These are phyloP conservation scores for Corythoichthys haematopterus DNA, from an alignment of 2,113 vertebrate species.

Conservation along the genomic window DNA sequence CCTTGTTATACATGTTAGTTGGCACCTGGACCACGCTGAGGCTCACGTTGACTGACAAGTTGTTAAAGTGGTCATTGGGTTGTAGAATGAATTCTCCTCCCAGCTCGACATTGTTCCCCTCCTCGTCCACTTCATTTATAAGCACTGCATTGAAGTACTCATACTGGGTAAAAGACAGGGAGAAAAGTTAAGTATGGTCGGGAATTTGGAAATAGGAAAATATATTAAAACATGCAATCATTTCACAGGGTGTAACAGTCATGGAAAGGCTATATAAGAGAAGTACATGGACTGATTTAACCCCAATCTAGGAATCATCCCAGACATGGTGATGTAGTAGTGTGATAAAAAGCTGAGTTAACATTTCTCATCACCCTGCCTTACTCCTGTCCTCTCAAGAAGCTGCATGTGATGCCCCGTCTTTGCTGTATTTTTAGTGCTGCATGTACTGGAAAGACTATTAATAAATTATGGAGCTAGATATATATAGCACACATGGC, in stretches of 20 bases:
- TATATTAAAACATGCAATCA: not conserved
- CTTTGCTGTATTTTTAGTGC: slow-evolving; percentile 63
- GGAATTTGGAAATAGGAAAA: slow-evolving; percentile 7
- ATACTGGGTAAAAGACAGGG: slow-evolving; percentile 75
- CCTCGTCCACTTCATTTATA: slow-evolving; percentile 91
- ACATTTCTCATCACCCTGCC: slow-evolving; percentile 26
- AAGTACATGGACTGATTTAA: slow-evolving; percentile 32
- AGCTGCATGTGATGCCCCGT: slow-evolving; percentile 40
- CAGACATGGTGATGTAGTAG: slow-evolving; percentile 33
- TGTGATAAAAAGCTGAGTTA: slow-evolving; percentile 47
- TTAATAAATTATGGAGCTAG: slow-evolving; percentile 69
- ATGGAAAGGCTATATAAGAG: slow-evolving; percentile 41
- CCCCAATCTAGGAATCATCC: slow-evolving; percentile 47
- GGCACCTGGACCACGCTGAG: slow-evolving; percentile 97
- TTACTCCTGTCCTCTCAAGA: slow-evolving; percentile 24
- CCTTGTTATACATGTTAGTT: slow-evolving; percentile 98
- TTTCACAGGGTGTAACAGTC: slow-evolving; percentile 18
- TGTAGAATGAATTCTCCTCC: slow-evolving; percentile 94
- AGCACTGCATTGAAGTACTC: slow-evolving; percentile 98
- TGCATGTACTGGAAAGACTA: slow-evolving; percentile 59
- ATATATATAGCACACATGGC: slow-evolving; percentile 61
- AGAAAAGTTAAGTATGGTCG: slow-evolving; percentile 2
- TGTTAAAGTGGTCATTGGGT: slow-evolving; percentile 97
- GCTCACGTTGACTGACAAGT: slow-evolving; percentile 94
- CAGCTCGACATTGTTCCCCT: slow-evolving; percentile 87